phyloP scores from a whole-genome alignment of 1,140 invertebrate species.

The Homalodisca vitripennis region DNA sequence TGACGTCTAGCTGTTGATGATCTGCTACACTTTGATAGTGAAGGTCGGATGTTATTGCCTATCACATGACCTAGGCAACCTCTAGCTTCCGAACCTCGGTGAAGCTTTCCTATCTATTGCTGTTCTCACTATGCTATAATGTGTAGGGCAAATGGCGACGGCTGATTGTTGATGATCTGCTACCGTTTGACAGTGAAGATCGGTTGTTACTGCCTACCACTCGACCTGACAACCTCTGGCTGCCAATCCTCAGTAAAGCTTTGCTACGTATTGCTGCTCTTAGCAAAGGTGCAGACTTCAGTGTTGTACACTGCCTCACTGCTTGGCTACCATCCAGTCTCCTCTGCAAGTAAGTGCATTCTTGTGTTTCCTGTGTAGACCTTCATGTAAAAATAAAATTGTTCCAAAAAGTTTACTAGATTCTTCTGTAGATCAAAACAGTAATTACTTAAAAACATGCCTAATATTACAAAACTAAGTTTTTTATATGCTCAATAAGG shows the following conservation, averaged over 20 bases:
- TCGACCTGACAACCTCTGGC: slow-evolving; percentile 35
- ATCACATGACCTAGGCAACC: slow-evolving; percentile 18
- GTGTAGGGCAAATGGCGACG: slow-evolving; percentile 38
- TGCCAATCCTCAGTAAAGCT: slow-evolving; percentile 37
- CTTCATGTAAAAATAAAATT: not conserved
- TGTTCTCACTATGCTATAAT: too few species aligned
- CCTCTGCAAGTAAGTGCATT: slow-evolving; percentile 22
- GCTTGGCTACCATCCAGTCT: slow-evolving; percentile 32
- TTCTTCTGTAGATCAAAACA: too few species aligned
- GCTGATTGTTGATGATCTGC: slow-evolving; percentile 36
- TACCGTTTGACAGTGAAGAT: slow-evolving; percentile 33
- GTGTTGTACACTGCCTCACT: slow-evolving; percentile 33
- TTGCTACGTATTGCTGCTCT: slow-evolving; percentile 31
- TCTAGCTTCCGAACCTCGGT: slow-evolving; percentile 36
- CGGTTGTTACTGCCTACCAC: slow-evolving; percentile 33
- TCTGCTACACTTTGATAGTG: slow-evolving; percentile 32
- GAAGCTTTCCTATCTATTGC: too few species aligned
- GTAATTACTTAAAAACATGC: too few species aligned
- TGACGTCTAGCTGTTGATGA: slow-evolving; percentile 36
- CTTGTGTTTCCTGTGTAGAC: not conserved
- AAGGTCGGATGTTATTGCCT: slow-evolving; percentile 34
- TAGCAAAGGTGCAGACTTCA: slow-evolving; percentile 25
- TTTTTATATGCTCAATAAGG: too few species aligned
- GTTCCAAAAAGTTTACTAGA: not conserved
- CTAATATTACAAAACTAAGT: too few species aligned